phyloP scores from a whole-genome alignment of 2,113 vertebrate species.

The Hylia prasina region DNA sequence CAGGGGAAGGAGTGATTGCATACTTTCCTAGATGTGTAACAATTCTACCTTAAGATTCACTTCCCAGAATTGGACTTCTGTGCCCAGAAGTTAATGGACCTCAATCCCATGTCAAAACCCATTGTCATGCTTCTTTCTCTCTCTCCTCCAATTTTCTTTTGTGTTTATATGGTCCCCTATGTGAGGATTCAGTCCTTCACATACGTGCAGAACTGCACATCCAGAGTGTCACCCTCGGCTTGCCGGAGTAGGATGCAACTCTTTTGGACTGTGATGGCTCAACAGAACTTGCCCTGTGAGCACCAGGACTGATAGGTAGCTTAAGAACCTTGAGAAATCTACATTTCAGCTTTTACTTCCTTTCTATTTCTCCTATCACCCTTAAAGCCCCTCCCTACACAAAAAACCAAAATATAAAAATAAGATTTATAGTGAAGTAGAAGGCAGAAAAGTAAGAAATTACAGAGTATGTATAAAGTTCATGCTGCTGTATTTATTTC shows the following conservation, averaged over 20 bases:
- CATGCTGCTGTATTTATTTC: not conserved
- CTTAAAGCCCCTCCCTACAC: not conserved
- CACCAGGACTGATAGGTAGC: not conserved
- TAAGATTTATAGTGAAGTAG: not conserved
- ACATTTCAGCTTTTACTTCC: not conserved
- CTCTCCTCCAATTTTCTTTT: not conserved
- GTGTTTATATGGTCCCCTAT: not conserved
- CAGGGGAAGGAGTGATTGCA: not conserved
- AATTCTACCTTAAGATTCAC: not conserved
- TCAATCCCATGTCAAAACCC: not conserved
- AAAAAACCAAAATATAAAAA: not conserved
- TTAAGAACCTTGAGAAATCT: not conserved
- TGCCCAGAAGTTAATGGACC: not conserved
- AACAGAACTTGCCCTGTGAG: not conserved
- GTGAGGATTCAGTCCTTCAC: not conserved
- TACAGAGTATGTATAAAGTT: not conserved
- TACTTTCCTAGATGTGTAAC: not conserved
- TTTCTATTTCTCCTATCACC: not conserved
- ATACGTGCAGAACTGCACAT: rapidly evolving
- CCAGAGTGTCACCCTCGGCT: not conserved
- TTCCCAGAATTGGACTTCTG: not conserved
- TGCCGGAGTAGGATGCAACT: not conserved
- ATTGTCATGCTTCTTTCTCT: not conserved
- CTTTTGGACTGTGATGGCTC: not conserved
- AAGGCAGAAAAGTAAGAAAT: not conserved